Base-by-base conservation (phyloP, 64 coral and sea anemone species). In the Montipora efflorescens region DNA sequence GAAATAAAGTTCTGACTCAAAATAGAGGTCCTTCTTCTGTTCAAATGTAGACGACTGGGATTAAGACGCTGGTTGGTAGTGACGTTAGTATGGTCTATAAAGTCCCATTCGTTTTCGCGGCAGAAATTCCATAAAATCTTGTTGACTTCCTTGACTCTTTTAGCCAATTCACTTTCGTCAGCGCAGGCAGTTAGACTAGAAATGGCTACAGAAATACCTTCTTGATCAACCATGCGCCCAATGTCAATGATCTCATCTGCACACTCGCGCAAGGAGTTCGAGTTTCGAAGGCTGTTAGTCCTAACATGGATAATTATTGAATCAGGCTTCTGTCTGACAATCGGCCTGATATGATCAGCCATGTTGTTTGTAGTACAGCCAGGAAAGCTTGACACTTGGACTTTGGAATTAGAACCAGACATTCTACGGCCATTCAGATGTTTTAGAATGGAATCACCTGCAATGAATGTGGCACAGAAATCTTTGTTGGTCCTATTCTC, bases 231-330 rank as follows among this genome's bases (percentile, higher is more conserved):
- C 53, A 44, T 7, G 13, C 57, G 44, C 0, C 19, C 83, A 21
- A 93, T 18, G 14, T 68, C 76, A 67, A 93, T 73, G 58, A 93
- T 86, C 55, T 86, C 55, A 12, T 93, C 82, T 4, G 91, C 80
- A 48, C 48, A 61, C 59, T 46, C 10, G 13, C 67, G 49, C 20
- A 79, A 50, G 22, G 90, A 76, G 43, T 11, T 82, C 11, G 55
- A 8, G 8, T 75, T 72, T 47, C 55, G 66, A 16, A 92, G 79
- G 90, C 67, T 76, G 68, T 77, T 93, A 2, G 82, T 87, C 28
- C 91, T 82, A 66, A 79, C 82, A 87, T 93, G 91, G 13, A 93
- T 70, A 79, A 93, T 93, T 48, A 93, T 76, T 69, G 28, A 68
- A 22, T 88, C 91, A 28, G 91, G 91, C 13, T 80, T 88, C 18